Base-by-base conservation (phyloP, 2,797 vertebrate species). In the Semotilus atromaculatus region DNA sequence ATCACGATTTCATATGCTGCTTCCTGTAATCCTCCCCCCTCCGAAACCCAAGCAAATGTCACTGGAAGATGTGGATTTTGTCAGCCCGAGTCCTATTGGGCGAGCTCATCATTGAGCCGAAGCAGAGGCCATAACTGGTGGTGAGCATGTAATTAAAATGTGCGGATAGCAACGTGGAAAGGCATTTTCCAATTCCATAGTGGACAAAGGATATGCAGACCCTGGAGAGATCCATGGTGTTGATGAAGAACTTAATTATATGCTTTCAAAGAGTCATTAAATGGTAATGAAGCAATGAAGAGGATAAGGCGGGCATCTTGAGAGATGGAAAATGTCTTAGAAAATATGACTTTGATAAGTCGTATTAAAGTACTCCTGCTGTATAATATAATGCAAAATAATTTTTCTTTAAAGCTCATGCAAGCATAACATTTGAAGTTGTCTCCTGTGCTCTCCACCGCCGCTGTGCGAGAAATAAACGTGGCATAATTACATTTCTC, bases 401-500 rank as follows among this genome's bases (percentile, higher is more conserved):
- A 19, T 4, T 4, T 40, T 67, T 38, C 64, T 58, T 62, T n/a
- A 79, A 14, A 26, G 53, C 23, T 84, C 66, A 78, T 43, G 36
- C 26, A 45, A 38, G 75, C 53, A 45, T 34, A 70, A 31, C 66
- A 10, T 84, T 60, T 58, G 34, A n/a, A 36, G 72, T 67, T 83
- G 60, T 72, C 51, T 81, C 51, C 21, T 0, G n/a, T 86, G 84
- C 90, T 73, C 71, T 67, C 21, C 40, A 85, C 88, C 87, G 89
- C 89, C 89, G 83, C 74, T 68, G 90, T 85, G 84, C 88, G 86
- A 88, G 89, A 94, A 92, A 93, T 92, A 87, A 89, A 90, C 83
- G 88, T 92, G 81, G 88, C 89, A 90, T 94, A 94, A 95, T 95
- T 94, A 91, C 87, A 95, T 94, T 92, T 91, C 91, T 92, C 87